Conservation (phyloP, 2,797 vertebrate genomes). For the Leuciscus waleckii region DNA sequence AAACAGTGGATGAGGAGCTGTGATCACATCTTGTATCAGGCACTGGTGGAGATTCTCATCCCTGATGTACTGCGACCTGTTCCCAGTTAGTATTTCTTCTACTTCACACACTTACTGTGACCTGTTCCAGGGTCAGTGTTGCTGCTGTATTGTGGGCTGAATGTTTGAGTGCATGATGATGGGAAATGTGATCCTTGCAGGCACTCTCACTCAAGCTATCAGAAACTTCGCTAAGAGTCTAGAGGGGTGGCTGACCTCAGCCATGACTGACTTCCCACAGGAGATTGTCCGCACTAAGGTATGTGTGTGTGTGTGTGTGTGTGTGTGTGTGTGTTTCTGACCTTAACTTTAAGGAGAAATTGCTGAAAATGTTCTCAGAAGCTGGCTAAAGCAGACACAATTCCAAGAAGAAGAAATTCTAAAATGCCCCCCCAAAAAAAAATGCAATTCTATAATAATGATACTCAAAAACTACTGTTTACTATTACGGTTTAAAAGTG, state of each 20-base stretch:
- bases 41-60: conserved; percentile 96
- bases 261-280: conserved; percentile 93
- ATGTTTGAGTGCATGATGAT: conserved; percentile 22
- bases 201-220: conserved; percentile 96
- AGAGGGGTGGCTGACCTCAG: conserved; percentile 94
- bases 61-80: conserved; percentile 95
- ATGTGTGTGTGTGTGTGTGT: conserved; percentile 66
- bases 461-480: neutral
- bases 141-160: neutral
- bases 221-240: conserved; percentile 98
- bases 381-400: neutral
- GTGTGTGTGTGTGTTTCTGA: conserved; percentile 67
- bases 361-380: neutral
- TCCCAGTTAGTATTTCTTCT: conserved; percentile 86
- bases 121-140: neutral
- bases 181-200: conserved; percentile 70
- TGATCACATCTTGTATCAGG: conserved; percentile 97
- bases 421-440: no score
- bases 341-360: neutral
- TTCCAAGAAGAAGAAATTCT: neutral
- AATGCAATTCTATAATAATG: neutral
- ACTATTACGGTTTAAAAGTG: neutral
- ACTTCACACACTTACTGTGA: neutral
- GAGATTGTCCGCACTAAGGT: conserved; percentile 95
- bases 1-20: conserved; percentile 96